These are phyloP conservation scores for Poecilus cupreus DNA, from an alignment of 2,888 invertebrate genomes.

Conservation along the genomic window DNA sequence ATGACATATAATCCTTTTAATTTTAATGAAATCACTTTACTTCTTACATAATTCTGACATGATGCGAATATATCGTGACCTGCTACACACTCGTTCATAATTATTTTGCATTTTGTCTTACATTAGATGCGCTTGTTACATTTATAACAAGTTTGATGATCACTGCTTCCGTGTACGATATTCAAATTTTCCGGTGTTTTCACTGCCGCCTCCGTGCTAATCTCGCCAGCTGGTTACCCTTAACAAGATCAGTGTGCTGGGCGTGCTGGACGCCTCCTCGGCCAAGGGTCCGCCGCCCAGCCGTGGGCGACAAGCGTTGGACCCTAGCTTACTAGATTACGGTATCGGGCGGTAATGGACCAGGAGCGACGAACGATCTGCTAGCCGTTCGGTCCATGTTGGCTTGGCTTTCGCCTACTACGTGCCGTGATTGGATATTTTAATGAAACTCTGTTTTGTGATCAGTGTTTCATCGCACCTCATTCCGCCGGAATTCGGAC, in stretches of 20 bases:
- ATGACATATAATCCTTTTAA: constrained; percentile 20
- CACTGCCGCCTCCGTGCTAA: neutral
- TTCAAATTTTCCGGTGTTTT: neutral
- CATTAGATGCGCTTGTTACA: too few species aligned
- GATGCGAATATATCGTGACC: constrained; percentile 20
- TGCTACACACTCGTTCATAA: neutral
- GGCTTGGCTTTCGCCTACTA: neutral
- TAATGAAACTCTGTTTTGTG: neutral
- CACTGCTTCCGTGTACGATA: neutral
- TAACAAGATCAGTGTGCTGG: constrained; percentile 29
- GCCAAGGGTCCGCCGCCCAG: neutral
- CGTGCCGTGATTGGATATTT: constrained; percentile 4
- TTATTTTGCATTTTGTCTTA: too few species aligned
- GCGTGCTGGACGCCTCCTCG: neutral
- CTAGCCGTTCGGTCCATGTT: neutral
- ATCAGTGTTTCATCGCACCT: neutral
- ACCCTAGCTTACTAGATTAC: constrained; percentile 1
- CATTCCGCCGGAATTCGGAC: neutral
- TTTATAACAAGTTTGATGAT: too few species aligned
- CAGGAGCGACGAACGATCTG: neutral
- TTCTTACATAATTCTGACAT: neutral
- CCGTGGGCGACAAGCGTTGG: neutral
- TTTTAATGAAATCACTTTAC: constrained; percentile 20
- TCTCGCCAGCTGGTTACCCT: neutral
- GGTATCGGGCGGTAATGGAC: neutral